Evolutionary conservation across 2,797 vertebrate species (phyloP), one percentile per base, ranked within the genome.

Genomic region (Caiman crocodilus): DNA sequence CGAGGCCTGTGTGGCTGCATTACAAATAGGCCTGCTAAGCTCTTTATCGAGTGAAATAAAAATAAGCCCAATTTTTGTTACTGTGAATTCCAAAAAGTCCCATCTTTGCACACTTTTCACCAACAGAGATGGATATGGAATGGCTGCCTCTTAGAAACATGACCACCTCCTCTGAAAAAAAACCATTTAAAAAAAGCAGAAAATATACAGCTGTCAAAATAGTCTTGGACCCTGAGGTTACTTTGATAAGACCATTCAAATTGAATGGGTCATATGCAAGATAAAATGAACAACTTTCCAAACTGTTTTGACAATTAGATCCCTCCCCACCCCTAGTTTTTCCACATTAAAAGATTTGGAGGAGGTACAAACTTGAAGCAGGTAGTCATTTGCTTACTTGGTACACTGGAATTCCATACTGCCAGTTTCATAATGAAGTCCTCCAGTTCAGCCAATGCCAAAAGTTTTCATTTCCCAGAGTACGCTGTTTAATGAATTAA

Each of bases 101-200:
- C 84, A 59, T 7, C 63, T 64, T 6, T 28, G 42, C 64, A 15
- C 0, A 9, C 0, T 25, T 2, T 4, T 7, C 61, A 25, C 15
- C 58, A 10, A 0, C 2, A 69, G 26, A 7, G 1, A 73, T 3
- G 0, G 0, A 3, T 10, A 21, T 0, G 65, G 76, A 73, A 73
- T 57, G 82, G 74, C 8, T 50, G 30, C 74, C 67, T 75, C 59
- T 76, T 5, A 58, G 61, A 7, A 55, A 16, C 11, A 1, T 0
- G 0, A 10, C 21, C 32, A 42, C 35, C 23, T 6, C 32, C 21
- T 42, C 21, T 71, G 30, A 35, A 50, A 50, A 10, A 50, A 50
- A 50, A 9, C 42, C 42, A 50, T 50, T 50, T 50, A 50, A 50
- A 10, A 50, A 50, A 50, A 50, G 42, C 42, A 69, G 67, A 23